Base-by-base conservation (phyloP, 2,888 invertebrate species). In the Drosophila melanosoma region DNA sequence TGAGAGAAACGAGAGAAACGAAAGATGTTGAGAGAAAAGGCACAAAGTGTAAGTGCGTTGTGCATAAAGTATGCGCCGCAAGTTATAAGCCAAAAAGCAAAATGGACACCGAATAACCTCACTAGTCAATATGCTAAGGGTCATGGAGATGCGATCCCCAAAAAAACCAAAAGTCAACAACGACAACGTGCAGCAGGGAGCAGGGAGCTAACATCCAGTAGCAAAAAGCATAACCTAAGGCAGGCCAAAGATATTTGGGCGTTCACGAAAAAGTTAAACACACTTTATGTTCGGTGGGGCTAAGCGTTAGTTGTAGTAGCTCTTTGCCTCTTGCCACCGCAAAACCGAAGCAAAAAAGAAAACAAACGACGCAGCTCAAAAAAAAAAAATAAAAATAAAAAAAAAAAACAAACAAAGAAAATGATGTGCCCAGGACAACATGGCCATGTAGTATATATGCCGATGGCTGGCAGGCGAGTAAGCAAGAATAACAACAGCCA, bases 121-220 rank as follows among this genome's bases (percentile, higher is more conserved):
- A 84, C 87, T 87, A 82, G 87, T 84, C 87, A 84, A 84, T 84
- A 87, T 84, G 87, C 76, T 76, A 84, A 82, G 84, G 83, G 83
- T 87, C 83, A 74, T 86, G 79, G 64, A 59, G 73, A 61, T 38
- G 45, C 8, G 45, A 45, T 56, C 62, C 64, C 32, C 12, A 38
- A 38, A 17, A 26, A n/a, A n/a, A 29, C 15, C 26, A 6, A 49
- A 49, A 26, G 23, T n/a, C 54, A 56, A 36, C 59, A 52, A 35
- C 52, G 66, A 64, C 63, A 61, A 58, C 65, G 49, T 60, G 15
- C 51, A 49, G 72, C 56, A 54, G 56, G 45, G 48, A 64, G 80
- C 56, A 54, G 56, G 45, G 48, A 64, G 80, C 76, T 64, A 49
- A 61, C 38, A 62, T 32, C 59, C 35, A 53, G 48, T n/a, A 52